These are phyloP conservation scores for Rhopalosiphum padi DNA, from an alignment of 1,140 invertebrate genomes.

Conservation along the genomic window DNA sequence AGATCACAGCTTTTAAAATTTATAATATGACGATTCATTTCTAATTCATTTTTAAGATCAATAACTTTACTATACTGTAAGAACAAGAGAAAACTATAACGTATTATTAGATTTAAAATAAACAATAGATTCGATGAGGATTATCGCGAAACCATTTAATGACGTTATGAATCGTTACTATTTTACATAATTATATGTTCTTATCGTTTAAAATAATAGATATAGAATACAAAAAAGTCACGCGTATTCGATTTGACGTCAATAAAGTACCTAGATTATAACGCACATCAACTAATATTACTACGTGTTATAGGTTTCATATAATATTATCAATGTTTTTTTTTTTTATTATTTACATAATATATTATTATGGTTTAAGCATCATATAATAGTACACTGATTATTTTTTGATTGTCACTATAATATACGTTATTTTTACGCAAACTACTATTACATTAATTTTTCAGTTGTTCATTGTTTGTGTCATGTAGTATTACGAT, in stretches of 20 bases:
- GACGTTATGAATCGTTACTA: background rate
- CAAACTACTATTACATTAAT: background rate
- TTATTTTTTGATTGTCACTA: conserved; percentile 4
- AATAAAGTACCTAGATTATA: background rate
- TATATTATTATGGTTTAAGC: background rate
- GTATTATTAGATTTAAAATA: background rate
- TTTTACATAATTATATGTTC: background rate
- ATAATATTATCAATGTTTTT: background rate
- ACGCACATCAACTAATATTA: background rate
- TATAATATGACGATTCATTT: background rate
- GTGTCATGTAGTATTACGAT: background rate
- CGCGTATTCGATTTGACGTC: background rate
- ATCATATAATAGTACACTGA: background rate
- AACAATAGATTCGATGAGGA: background rate
- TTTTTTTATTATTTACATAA: background rate
- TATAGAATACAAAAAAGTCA: background rate
- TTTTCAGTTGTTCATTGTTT: background rate
- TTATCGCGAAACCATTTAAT: background rate
- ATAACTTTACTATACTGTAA: background rate
- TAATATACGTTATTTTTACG: background rate
- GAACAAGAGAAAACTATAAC: background rate
- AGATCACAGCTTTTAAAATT: background rate
- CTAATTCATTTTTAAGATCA: background rate
- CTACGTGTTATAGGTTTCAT: background rate
- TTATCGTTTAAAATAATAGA: background rate